Evolutionary conservation across 2,888 invertebrate species (phyloP), one percentile per base, ranked within the genome.

Genomic region (Cerceris ruficornis): DNA sequence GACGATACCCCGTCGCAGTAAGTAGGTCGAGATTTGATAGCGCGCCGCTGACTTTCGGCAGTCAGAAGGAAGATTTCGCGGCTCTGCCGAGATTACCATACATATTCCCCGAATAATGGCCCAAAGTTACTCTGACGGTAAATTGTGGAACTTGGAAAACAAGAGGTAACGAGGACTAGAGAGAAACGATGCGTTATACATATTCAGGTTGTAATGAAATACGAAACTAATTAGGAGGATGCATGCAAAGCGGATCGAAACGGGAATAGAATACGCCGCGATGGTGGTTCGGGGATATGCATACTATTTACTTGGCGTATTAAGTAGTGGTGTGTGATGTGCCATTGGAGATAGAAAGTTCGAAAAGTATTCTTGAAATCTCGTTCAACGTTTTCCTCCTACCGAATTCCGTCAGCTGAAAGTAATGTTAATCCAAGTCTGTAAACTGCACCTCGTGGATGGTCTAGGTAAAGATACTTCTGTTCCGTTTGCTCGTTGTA

Each of bases 131-230:
- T 41, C 9, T 60, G 52, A 55, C 61, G 58, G 70, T 76, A 76
- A 70, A 70, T 76, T 76, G 77, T 76, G 66, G 49, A 77, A 77
- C 70, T 77, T 77, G 62, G 66, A 70, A 76, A 70, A 66, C 77
- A 59, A 54, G 70, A 65, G 76, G 58, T 67, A 64, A 64, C 77
- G 69, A 77, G 77, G 61, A 69, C 28, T 58, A 54, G 14, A 9
- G 52, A 49, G 74, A 54, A 75, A 70, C 67, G 71, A 65, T 55
- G 71, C 68, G 69, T 71, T 77, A 76, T 77, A 77, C 77, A 68
- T 77, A 78, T 78, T 78, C 78, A 61, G 15, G 39, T 58, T 46
- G 61, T 55, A 66, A 69, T 68, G 57, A 67, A 72, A 69, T 70
- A 72, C 61, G 72, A 77, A 79, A 77, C 68, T 79, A 78, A 72